A percentile compares a stretch with the other conserved stretches of the same genome.
Evolutionary conservation across 2,797 vertebrate species (phyloP).

Genomic region (Hoplostethus mediterraneus): DNA sequence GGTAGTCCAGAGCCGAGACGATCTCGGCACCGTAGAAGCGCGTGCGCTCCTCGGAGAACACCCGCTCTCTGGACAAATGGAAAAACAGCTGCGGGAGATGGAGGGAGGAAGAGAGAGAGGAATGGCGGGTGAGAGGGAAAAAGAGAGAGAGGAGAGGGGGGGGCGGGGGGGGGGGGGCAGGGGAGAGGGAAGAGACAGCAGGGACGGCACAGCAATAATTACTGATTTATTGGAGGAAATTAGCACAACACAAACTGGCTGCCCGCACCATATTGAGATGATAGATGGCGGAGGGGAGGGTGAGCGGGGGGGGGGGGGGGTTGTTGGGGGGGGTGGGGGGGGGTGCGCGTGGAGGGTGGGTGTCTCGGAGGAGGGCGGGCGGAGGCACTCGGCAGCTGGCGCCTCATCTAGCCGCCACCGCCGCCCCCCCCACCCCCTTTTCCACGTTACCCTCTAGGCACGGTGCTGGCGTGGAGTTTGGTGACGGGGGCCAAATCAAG

Average conservation of each 20-base stretch:
- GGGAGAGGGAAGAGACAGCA: constrained; percentile 87
- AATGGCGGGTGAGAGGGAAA: constrained; percentile 28
- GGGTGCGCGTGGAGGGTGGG: constrained; percentile 87
- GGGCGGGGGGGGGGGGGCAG: constrained; percentile 16
- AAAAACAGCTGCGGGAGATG: constrained; percentile 99
- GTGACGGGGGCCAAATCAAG: constrained; percentile 91
- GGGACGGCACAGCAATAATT: constrained; percentile 99
- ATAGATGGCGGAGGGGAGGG: constrained; percentile 93
- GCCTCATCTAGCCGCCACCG: constrained; percentile 88
- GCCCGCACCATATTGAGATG: constrained; percentile 99
- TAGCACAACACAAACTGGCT: constrained; percentile 99
- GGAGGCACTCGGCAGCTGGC: constrained; percentile 98
- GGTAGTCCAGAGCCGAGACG: constrained; percentile 97
- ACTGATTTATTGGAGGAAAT: constrained; percentile 99
- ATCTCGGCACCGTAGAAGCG: constrained; percentile 98
- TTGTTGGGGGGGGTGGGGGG: constrained; percentile 81
- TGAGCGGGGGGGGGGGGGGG: constrained; percentile 85
- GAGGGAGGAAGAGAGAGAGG: constrained; percentile 39
- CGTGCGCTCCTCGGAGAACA: constrained; percentile 99
- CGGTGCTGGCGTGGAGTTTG: constrained; percentile 69
- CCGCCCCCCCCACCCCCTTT: constrained; percentile 75
- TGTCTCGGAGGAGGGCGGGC: constrained; percentile 91
- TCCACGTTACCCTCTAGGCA: constrained; percentile 75
- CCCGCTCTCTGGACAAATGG: constrained; percentile 99
- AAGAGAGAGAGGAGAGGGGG: constrained; percentile 20